Evolutionary conservation across 1,140 invertebrate species (phyloP).

Genomic region (Rhyzopertha dominica): DNA sequence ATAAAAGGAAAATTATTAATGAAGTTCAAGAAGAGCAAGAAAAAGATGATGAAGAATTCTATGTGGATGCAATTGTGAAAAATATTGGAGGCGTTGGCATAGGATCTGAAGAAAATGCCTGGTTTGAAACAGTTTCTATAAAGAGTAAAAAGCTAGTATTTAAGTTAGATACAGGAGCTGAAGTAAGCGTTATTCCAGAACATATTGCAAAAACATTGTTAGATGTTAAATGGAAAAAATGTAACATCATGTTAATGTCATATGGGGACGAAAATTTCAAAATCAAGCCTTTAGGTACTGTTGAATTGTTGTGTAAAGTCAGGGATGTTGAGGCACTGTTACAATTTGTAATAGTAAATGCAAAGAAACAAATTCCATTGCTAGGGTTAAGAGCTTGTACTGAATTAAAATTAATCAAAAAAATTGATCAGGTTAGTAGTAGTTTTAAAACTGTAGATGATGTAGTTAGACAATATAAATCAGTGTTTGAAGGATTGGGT

Average conservation of each 20-base stretch:
- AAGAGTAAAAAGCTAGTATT: slow-evolving; percentile 1
- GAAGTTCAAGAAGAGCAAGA: background rate
- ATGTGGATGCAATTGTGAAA: background rate
- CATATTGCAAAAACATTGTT: background rate
- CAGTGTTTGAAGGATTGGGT: slow-evolving; percentile 12
- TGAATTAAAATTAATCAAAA: slow-evolving; percentile 3
- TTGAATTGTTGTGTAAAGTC: slow-evolving; percentile 3
- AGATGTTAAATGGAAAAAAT: background rate
- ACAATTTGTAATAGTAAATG: slow-evolving; percentile 9
- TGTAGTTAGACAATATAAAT: background rate
- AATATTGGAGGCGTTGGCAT: background rate
- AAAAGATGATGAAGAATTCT: background rate
- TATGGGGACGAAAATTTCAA: slow-evolving; percentile 18
- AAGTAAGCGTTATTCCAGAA: background rate
- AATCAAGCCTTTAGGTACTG: slow-evolving; percentile 6
- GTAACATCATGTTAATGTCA: slow-evolving; percentile 6
- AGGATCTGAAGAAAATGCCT: background rate
- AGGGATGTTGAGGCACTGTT: slow-evolving; percentile 5
- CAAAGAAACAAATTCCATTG: background rate
- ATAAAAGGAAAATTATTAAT: slow-evolving; percentile 2
- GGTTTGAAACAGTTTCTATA: slow-evolving; percentile 2
- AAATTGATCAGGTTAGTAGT: slow-evolving; percentile 1
- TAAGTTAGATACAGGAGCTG: slow-evolving; percentile 2
- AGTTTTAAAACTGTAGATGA: background rate
- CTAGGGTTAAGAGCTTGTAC: slow-evolving; percentile 3